A percentile compares a stretch with the other conserved stretches of the same genome.
These are phyloP conservation scores for Phodopus roborovskii DNA, from an alignment of 2,113 vertebrate genomes.

Conservation along the genomic window DNA sequence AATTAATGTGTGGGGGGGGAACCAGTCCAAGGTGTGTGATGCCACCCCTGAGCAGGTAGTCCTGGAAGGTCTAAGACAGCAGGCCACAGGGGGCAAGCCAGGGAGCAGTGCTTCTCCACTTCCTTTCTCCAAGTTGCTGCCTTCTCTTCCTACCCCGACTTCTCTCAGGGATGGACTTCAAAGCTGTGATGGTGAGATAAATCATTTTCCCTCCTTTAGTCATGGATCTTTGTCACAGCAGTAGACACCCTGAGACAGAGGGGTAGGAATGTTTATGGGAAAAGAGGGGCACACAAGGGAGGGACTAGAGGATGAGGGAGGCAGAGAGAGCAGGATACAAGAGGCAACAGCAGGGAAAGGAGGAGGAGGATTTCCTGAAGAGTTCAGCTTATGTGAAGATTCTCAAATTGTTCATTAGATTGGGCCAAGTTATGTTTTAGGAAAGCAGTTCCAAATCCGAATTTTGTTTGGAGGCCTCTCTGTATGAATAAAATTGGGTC, in stretches of 20 bases:
- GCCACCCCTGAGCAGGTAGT: background rate
- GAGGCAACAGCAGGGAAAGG: background rate
- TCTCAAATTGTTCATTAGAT: background rate
- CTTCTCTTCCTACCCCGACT: background rate
- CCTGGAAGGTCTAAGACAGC: background rate
- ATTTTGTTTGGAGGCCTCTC: slow-evolving; percentile 40
- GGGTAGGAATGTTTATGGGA: background rate
- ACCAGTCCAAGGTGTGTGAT: background rate
- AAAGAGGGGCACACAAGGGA: background rate
- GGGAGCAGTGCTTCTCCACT: background rate
- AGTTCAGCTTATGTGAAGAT: slow-evolving; percentile 28
- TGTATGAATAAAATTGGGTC: background rate
- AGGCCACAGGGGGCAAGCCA: background rate
- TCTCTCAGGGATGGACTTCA: background rate
- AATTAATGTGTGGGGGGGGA: background rate
- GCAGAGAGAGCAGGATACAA: background rate
- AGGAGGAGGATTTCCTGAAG: background rate
- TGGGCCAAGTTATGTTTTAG: slow-evolving; percentile 17
- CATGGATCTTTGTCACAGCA: background rate
- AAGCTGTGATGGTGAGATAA: background rate
- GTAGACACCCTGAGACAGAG: too few species aligned
- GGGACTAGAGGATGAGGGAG: background rate
- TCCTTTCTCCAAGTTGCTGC: background rate
- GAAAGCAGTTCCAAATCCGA: slow-evolving; percentile 22
- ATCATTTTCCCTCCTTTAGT: background rate